Percentiles rank a stretch among this genome's conserved stretches.
Conservation (phyloP, 2,113 vertebrate species). For the Ictalurus punctatus region DNA sequence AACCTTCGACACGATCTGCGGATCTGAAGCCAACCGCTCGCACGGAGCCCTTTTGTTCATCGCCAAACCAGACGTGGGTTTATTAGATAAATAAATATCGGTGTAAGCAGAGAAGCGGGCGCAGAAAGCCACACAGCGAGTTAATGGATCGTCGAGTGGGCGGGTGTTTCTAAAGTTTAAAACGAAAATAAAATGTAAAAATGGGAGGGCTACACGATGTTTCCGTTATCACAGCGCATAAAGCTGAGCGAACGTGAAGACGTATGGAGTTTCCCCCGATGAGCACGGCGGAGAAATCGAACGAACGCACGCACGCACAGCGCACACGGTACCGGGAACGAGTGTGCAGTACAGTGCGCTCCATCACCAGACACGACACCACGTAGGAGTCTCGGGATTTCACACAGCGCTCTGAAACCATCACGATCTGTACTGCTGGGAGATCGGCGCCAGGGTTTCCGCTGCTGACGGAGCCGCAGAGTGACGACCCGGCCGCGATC, state of each 20-base stretch:
- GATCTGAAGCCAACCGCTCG: neutral
- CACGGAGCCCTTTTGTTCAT: neutral
- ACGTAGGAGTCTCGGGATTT: neutral
- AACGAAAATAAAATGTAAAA: neutral
- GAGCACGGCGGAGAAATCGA: neutral
- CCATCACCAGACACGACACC: neutral
- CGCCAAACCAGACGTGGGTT: neutral
- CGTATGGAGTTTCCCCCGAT: neutral
- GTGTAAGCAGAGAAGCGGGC: neutral
- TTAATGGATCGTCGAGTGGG: neutral
- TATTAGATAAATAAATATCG: conserved; percentile 11
- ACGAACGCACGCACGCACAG: neutral
- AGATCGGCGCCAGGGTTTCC: neutral
- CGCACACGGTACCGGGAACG: neutral
- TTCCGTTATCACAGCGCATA: neutral
- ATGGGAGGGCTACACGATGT: neutral
- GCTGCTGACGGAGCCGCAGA: neutral
- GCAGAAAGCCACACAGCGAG: neutral
- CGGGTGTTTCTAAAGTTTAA: neutral
- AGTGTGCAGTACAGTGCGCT: neutral
- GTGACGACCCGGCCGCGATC: neutral
- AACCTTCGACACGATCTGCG: neutral
- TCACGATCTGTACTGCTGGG: neutral
- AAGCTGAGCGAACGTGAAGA: neutral
- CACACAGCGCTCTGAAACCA: neutral